These are phyloP conservation scores for Drosophila neocordata DNA, from an alignment of 1,140 invertebrate genomes.

Conservation along the genomic window DNA sequence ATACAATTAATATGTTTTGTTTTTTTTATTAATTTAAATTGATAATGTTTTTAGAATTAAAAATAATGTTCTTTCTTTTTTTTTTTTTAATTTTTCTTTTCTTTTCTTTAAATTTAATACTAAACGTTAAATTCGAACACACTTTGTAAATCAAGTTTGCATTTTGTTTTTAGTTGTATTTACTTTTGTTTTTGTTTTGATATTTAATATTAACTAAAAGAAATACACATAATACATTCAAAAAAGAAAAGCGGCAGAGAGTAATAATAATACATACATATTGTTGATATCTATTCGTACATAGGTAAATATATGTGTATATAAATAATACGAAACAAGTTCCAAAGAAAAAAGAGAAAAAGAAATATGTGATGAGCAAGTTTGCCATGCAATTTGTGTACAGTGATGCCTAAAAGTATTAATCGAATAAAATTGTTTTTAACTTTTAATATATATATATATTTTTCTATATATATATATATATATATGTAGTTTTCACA, in stretches of 20 bases:
- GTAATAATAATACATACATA: constrained; percentile 25
- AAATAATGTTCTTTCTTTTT: constrained; percentile 42
- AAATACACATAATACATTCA: constrained; percentile 34
- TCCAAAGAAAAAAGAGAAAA: constrained; percentile 31
- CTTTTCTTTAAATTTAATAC: constrained; percentile 61
- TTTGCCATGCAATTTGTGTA: constrained; percentile 67
- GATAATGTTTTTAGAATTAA: constrained; percentile 68
- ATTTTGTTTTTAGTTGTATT: constrained; percentile 37
- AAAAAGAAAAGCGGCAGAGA: constrained; percentile 58
- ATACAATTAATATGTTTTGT: constrained; percentile 67
- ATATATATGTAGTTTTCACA: constrained; percentile 29
- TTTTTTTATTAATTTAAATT: constrained; percentile 74
- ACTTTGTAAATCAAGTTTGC: constrained; percentile 65
- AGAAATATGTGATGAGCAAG: constrained; percentile 66
- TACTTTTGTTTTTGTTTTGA: constrained; percentile 24
- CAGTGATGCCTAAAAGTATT: constrained; percentile 73
- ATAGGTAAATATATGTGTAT: constrained; percentile 39
- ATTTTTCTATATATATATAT: constrained; percentile 15
- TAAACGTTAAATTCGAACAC: constrained; percentile 80
- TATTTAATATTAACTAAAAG: constrained; percentile 47
- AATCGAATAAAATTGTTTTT: constrained; percentile 64
- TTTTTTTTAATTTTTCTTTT: constrained; percentile 22
- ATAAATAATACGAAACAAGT: constrained; percentile 75
- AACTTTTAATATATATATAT: constrained; percentile 2
- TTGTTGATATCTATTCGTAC: background rate